A percentile compares a stretch with the other conserved stretches of the same genome.
These are phyloP conservation scores for Holacanthella duospinosa DNA, from an alignment of 2,888 invertebrate species.

Conservation along the genomic window DNA sequence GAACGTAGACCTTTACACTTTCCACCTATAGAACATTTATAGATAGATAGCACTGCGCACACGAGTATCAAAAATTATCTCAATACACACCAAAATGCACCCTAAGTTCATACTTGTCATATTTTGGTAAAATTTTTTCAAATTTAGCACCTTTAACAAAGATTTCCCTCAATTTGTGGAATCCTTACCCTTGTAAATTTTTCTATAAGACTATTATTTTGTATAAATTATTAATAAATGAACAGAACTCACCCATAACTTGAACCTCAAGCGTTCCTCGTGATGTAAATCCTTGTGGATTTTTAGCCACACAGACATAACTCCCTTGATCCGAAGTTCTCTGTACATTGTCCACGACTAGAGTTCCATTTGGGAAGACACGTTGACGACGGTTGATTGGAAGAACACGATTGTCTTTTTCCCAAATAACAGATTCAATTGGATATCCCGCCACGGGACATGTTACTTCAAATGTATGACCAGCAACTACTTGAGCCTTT, in stretches of 20 bases:
- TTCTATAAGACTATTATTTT: too few relatives aligned
- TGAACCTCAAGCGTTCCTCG: constrained; percentile 79
- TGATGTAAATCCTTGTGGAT: constrained; percentile 80
- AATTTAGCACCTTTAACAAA: too few relatives aligned
- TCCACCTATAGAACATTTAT: too few relatives aligned
- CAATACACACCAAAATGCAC: too few relatives aligned
- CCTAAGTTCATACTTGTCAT: too few relatives aligned
- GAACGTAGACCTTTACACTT: too few relatives aligned
- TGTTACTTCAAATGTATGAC: constrained; percentile 67
- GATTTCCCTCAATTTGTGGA: too few relatives aligned
- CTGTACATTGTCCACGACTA: constrained; percentile 88
- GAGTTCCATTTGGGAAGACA: constrained; percentile 82
- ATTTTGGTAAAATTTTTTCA: too few relatives aligned
- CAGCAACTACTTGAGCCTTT: constrained; percentile 83
- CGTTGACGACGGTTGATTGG: constrained; percentile 92
- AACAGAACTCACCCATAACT: constrained; percentile 96
- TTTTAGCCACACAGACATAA: constrained; percentile 87
- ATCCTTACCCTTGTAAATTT: too few relatives aligned
- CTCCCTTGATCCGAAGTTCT: constrained; percentile 83
- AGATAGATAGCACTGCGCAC: too few relatives aligned
- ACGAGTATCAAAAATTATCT: too few relatives aligned
- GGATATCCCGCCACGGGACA: constrained; percentile 94
- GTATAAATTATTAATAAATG: too few relatives aligned
- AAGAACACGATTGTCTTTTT: constrained; percentile 69
- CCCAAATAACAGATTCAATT: constrained; percentile 74